Percentiles rank a stretch among this genome's conserved stretches.
Evolutionary conservation across 2,888 invertebrate genomes (phyloP).

Genomic region (Scaptomyza cyrtandrae): DNA sequence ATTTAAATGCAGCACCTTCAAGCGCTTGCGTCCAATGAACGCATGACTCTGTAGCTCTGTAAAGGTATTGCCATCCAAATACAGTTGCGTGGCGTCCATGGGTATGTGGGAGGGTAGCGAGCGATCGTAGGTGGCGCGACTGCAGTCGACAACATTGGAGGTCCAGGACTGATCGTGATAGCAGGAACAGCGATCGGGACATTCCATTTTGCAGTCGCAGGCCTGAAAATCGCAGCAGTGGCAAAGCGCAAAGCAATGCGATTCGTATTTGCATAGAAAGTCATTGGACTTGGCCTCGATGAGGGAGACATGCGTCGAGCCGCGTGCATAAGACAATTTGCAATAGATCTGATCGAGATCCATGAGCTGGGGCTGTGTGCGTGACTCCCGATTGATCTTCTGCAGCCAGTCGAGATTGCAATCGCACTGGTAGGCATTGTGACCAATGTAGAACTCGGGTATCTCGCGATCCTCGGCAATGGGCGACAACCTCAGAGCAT

Average conservation of each 20-base stretch:
- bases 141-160: conserved; percentile 96
- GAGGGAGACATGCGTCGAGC: conserved; percentile 92
- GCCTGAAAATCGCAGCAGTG: conserved; percentile 98
- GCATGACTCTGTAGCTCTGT: conserved; percentile 94
- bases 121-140: conserved; percentile 90
- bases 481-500: conserved; percentile 92
- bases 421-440: conserved; percentile 97
- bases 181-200: conserved; percentile 96
- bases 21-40: conserved; percentile 96
- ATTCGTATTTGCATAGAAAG: conserved; percentile 96
- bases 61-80: conserved; percentile 96
- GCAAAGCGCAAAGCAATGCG: conserved; percentile 96
- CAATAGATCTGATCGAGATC: conserved; percentile 95
- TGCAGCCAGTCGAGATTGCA: conserved; percentile 98
- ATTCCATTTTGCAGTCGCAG: conserved; percentile 98
- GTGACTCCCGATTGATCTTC: conserved; percentile 91
- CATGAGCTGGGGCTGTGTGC: conserved; percentile 95
- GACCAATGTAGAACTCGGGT: conserved; percentile 96
- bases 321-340: conserved; percentile 93
- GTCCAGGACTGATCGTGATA: conserved; percentile 97
- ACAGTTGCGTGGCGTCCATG: conserved; percentile 97
- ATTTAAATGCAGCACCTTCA: conserved; percentile 94
- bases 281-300: conserved; percentile 94
- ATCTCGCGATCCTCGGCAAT: conserved; percentile 91
- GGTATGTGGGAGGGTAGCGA: conserved; percentile 94